Evolutionary conservation across 2,113 vertebrate species (phyloP), one percentile per base, ranked within the genome.

Genomic region (Brachyhypopomus gauderio): DNA sequence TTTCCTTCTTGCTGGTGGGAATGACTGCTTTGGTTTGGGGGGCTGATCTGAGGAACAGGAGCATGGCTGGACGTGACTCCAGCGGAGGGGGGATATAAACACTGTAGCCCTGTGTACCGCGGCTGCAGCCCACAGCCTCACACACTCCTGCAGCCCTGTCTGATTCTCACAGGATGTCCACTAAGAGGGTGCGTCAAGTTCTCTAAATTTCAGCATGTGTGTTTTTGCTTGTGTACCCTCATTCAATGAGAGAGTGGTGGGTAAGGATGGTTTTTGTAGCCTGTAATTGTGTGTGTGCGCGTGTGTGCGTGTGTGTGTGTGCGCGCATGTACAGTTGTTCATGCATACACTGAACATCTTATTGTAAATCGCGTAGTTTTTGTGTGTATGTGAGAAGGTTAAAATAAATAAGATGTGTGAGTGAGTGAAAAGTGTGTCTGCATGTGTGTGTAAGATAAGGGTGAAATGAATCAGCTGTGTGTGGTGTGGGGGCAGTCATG

Each of bases 141-240:
- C 64, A 19, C 27, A 2, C 34, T 67, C 34, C 41, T 63, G n/a
- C 63, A 79, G 73, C 12, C 9, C 45, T 20, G 27, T 67, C 64
- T 36, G 64, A 2, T 67, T 67, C 34, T 52, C 62, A 27, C 63
- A 79, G 73, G 72, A 88, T 83, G 70, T 86, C 89, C 55, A 82
- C 85, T 83, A 89, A 92, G 23, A 78, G 85, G 91, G 92, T 93
- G 41, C 77, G 48, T 38, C 36, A 72, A 20, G 41, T 27, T 20
- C 48, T 45, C 63, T 72, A 23, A 64, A n/a, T 73, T 4, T 7
- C 16, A 55, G 12, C 19, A 12, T 48, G 16, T 63, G 58, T 75
- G 19, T 73, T 36, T 55, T 27, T 74, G 45, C 64, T 17, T 52
- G 55, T 77, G 45, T 23, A 16, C 19, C 6, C 55, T 58, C 22